Evolutionary conservation across 2,113 vertebrate species (phyloP).

Genomic region (Corythoichthys haematopterus): DNA sequence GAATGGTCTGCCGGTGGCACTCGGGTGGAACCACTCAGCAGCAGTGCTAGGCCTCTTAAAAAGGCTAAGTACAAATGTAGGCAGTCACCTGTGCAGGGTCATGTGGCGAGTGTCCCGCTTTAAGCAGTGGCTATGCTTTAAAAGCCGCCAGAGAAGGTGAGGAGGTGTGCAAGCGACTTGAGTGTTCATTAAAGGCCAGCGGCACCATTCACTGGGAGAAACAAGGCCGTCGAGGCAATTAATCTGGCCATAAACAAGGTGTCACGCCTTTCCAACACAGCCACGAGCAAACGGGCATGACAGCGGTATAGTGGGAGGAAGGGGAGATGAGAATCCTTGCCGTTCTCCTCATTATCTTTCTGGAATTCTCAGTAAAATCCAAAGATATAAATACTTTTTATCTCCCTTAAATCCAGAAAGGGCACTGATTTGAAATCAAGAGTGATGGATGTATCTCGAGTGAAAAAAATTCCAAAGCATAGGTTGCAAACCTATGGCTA

Average conservation of each 20-base stretch:
- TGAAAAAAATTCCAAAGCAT: background rate
- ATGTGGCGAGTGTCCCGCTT: constrained; percentile 37
- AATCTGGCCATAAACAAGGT: constrained; percentile 68
- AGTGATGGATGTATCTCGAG: background rate
- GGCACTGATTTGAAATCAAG: constrained; percentile 33
- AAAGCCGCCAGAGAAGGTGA: constrained; percentile 37
- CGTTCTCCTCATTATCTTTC: constrained; percentile 49
- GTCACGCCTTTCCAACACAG: constrained; percentile 56
- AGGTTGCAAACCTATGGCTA: background rate
- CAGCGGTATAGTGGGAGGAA: constrained; percentile 29
- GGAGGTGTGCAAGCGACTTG: constrained; percentile 36
- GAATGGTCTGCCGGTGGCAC: constrained; percentile 51
- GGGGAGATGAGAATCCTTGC: constrained; percentile 20
- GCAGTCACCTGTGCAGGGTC: constrained; percentile 48
- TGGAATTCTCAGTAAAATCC: constrained; percentile 40
- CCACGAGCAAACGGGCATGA: constrained; percentile 39
- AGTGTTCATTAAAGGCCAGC: constrained; percentile 62
- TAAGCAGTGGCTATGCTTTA: constrained; percentile 45
- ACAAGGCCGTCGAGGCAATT: constrained; percentile 69
- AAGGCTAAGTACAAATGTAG: constrained; percentile 20
- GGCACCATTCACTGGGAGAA: constrained; percentile 55
- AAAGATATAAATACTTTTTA: constrained; percentile 18
- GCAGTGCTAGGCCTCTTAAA: constrained; percentile 26
- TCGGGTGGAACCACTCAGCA: constrained; percentile 42
- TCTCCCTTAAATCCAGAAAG: constrained; percentile 33